Conservation (phyloP, 1,140 invertebrate genomes). For the Drosophila fuyamai region DNA sequence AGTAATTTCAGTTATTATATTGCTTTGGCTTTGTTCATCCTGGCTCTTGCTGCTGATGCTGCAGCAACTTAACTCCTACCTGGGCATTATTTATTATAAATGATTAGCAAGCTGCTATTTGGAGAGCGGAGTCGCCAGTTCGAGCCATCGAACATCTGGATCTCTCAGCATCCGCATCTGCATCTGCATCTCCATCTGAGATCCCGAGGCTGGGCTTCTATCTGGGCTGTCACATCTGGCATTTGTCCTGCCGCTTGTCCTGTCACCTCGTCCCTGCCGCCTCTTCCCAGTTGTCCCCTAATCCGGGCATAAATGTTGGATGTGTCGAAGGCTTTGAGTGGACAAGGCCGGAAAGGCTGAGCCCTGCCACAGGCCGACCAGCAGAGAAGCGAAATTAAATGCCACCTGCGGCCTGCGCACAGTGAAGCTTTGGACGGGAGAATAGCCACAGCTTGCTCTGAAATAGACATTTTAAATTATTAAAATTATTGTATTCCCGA, state of each 20-base stretch:
- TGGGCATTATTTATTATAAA: constrained; percentile 79
- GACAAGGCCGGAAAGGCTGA: constrained; percentile 26
- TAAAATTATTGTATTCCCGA: no score
- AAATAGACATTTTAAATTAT: neutral
- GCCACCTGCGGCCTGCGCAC: constrained; percentile 33
- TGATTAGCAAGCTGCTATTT: constrained; percentile 77
- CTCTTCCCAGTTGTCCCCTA: constrained; percentile 19
- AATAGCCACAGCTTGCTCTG: neutral
- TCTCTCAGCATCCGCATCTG: neutral
- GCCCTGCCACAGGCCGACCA: constrained; percentile 25
- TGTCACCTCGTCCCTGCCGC: constrained; percentile 6
- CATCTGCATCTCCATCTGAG: constrained; percentile 7
- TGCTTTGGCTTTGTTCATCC: constrained; percentile 74
- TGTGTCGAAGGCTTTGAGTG: constrained; percentile 61
- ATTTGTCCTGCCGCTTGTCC: constrained; percentile 39
- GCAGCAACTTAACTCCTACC: constrained; percentile 69
- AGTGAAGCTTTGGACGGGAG: constrained; percentile 15
- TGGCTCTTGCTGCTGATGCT: constrained; percentile 25
- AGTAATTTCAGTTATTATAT: constrained; percentile 82
- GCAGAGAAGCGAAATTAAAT: constrained; percentile 39
- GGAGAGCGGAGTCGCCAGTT: constrained; percentile 1
- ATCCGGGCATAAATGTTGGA: constrained; percentile 70
- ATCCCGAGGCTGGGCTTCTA: constrained; percentile 6
- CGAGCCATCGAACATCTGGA: constrained; percentile 22
- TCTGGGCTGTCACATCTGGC: constrained; percentile 38